Evolutionary conservation across 2,888 invertebrate genomes (phyloP), one percentile per base, ranked within the genome.

Genomic region (Xanthia icteritia): DNA sequence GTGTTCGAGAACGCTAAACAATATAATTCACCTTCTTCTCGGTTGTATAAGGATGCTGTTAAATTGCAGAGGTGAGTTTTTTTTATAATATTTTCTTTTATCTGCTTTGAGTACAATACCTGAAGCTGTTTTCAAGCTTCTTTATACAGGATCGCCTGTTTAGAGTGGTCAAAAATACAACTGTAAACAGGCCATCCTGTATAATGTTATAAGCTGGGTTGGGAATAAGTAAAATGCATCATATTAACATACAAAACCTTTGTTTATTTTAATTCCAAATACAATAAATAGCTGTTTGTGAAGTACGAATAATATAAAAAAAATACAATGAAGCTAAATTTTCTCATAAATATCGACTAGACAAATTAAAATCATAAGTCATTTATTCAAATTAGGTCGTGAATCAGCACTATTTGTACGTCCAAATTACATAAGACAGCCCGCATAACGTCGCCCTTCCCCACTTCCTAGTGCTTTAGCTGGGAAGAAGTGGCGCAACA

Each of bases 1-100:
- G 99, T 99, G 98, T 99, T 99, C 94, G 99, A 99, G 92, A 99
- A 99, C 95, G 99, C 99, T 20, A 98, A 98, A 91, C 98, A 98
- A 89, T 99, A 98, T 93, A 99, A 99, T 91, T 96, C 98, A 81
- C 98, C 98, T 60, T 97, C 98, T n/a, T 98, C 98, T 0, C 97
- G 97, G 85, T 96, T 98, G 69, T 98, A 98, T 91, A 98, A 98
- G 94, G 98, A 98, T 93, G 99, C 99, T 67, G 98, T 98, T 0
- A 98, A 98, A 91, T 96, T 99, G 91, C 98, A 98, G 89, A 98
- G 98, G 96, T 97, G 20, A 63, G 72, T 61, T 36, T 20, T 27
- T 65, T 11, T 31, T n/a, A 31, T 15, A 48, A 0, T 45, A 27
- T 36, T 71, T 45, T 8, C 13, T 77, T 54, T 5, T 2, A 39